A percentile compares a stretch with the other conserved stretches of the same genome.
These are phyloP conservation scores for Venustoraphidia nigricollis DNA, from an alignment of 2,888 invertebrate species.

Conservation along the genomic window DNA sequence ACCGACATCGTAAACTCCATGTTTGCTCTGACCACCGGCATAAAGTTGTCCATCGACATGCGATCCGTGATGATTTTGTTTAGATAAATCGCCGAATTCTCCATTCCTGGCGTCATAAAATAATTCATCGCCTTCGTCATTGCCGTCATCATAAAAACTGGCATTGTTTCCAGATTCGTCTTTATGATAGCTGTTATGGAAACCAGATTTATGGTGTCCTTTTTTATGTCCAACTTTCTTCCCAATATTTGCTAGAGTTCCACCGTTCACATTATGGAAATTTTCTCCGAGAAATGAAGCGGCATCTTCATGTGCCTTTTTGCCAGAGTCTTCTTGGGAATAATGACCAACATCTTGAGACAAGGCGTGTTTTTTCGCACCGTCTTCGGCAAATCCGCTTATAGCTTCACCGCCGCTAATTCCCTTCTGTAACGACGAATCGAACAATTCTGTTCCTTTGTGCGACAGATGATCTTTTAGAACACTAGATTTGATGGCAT, in stretches of 20 bases:
- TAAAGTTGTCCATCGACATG: slow-evolving; percentile 17
- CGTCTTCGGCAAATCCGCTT: slow-evolving; percentile 20
- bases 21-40: slow-evolving; percentile 18
- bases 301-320: slow-evolving; percentile 20
- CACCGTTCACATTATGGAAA: slow-evolving; percentile 21
- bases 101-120: slow-evolving; percentile 22
- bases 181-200: slow-evolving; percentile 52
- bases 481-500: slow-evolving; percentile 13
- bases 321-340: slow-evolving; percentile 17
- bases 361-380: slow-evolving; percentile 18
- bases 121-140: slow-evolving; percentile 27
- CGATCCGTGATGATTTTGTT: slow-evolving; percentile 17
- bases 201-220: slow-evolving; percentile 53
- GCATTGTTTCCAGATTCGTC: slow-evolving; percentile 54
- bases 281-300: slow-evolving; percentile 20
- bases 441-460: slow-evolving; percentile 14
- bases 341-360: slow-evolving; percentile 21
- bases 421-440: slow-evolving; percentile 13
- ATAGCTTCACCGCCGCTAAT: slow-evolving; percentile 19
- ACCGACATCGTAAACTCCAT: slow-evolving; percentile 21
- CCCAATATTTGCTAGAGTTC: slow-evolving; percentile 17
- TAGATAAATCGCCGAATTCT: slow-evolving; percentile 18
- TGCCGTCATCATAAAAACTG: slow-evolving; percentile 48
- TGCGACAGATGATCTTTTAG: slow-evolving; percentile 12
- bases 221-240: slow-evolving; percentile 38